Evolutionary conservation across 1,140 invertebrate species (phyloP).

Genomic region (Lasioglossum albipes): DNA sequence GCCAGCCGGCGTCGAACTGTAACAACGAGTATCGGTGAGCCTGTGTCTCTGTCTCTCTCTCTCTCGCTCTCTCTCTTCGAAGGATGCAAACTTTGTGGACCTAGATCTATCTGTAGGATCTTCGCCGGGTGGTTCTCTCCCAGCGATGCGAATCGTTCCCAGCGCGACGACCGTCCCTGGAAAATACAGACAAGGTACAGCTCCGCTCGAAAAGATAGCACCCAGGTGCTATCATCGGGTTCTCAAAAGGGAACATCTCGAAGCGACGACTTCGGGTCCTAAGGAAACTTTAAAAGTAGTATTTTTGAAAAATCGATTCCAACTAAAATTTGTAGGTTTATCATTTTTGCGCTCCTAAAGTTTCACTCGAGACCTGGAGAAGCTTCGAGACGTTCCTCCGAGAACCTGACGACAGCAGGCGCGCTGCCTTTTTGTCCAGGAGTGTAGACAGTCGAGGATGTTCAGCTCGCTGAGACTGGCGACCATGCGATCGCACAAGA

Average conservation of each 20-base stretch:
- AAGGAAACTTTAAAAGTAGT: too few species aligned
- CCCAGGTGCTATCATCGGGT: too few species aligned
- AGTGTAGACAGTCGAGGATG: conserved; percentile 64
- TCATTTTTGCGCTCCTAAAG: too few species aligned
- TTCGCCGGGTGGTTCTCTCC: neutral
- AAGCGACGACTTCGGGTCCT: too few species aligned
- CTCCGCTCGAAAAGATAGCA: too few species aligned
- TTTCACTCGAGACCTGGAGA: too few species aligned
- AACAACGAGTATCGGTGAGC: neutral
- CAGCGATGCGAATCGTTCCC: neutral
- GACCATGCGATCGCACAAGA: conserved; percentile 77
- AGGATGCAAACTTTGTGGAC: neutral
- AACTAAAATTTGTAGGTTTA: too few species aligned
- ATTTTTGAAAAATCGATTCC: too few species aligned
- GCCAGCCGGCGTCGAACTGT: neutral
- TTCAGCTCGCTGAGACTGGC: conserved; percentile 77
- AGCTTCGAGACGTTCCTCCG: too few species aligned
- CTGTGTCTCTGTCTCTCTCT: neutral
- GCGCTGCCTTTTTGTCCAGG: too few species aligned
- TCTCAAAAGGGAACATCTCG: too few species aligned
- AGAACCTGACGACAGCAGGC: too few species aligned
- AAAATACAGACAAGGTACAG: neutral
- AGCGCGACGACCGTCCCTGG: neutral
- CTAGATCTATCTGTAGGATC: neutral
- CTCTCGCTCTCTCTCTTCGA: neutral